phyloP scores from a whole-genome alignment of 2,797 vertebrate genomes.

The Tapirus indicus region DNA sequence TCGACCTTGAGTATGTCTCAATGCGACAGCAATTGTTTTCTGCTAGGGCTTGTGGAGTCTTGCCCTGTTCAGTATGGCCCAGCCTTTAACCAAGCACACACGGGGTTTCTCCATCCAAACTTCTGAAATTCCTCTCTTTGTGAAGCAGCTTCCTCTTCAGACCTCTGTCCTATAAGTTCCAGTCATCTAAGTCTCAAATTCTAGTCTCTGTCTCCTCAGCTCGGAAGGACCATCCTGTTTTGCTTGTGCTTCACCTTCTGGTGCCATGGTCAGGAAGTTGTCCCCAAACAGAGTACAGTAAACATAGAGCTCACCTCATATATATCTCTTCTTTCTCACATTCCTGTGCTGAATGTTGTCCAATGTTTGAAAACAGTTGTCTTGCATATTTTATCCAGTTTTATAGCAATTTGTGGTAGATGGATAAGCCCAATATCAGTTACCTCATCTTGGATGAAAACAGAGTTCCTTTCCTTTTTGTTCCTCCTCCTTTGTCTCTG shows the following conservation, averaged over 20 bases:
- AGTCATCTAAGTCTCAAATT: neutral
- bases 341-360: neutral
- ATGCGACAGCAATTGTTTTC: neutral
- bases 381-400: neutral
- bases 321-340: neutral
- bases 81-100: neutral
- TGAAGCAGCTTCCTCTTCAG: neutral
- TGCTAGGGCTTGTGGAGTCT: neutral
- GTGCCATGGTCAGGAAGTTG: neutral
- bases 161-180: neutral
- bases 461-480: neutral
- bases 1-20: neutral
- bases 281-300: no score
- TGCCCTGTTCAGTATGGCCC: neutral
- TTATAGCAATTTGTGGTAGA: neutral
- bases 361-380: constrained; percentile 12
- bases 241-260: neutral
- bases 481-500: neutral
- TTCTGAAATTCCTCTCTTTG: neutral
- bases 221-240: neutral
- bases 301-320: neutral
- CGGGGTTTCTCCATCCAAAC: neutral
- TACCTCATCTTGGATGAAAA: neutral
- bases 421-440: no score
- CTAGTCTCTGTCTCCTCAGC: neutral